Conservation (phyloP, 2,113 vertebrate genomes). For the Anolis sagrei region DNA sequence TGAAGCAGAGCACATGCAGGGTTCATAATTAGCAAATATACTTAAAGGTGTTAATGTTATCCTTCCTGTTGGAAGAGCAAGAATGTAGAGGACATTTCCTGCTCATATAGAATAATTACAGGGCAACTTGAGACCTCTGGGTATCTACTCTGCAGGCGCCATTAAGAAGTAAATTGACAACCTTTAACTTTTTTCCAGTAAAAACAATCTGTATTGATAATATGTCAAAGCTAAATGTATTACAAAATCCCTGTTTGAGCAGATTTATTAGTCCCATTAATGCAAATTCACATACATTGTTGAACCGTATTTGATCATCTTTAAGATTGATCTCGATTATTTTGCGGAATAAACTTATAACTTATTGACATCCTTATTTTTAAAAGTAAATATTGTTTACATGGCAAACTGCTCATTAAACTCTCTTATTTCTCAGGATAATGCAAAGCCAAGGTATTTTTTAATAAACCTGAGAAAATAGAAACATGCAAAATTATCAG, state of each 20-base stretch:
- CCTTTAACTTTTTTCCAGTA: not conserved
- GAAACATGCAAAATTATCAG: not conserved
- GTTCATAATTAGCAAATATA: conserved; percentile 26
- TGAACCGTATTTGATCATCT: not conserved
- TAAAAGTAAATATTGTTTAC: not conserved
- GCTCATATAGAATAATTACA: not conserved
- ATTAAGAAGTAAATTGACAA: not conserved
- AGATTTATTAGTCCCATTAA: conserved; percentile 10
- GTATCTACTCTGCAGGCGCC: conserved; percentile 12
- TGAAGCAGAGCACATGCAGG: conserved; percentile 28
- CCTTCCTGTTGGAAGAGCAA: not conserved
- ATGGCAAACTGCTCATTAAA: not conserved
- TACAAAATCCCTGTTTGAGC: not conserved
- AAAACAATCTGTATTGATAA: not conserved
- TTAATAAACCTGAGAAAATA: not conserved
- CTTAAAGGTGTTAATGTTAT: conserved; percentile 2
- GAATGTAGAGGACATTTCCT: not conserved
- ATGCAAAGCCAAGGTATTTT: not conserved
- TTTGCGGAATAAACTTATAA: not conserved
- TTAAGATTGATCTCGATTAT: not conserved
- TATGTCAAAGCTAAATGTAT: conserved; percentile 4
- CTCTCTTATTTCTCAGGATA: not conserved
- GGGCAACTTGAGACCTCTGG: not conserved
- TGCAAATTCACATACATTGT: not conserved
- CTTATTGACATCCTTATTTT: not conserved